phyloP scores from a whole-genome alignment of 2,113 vertebrate genomes.

The Limanda limanda region DNA sequence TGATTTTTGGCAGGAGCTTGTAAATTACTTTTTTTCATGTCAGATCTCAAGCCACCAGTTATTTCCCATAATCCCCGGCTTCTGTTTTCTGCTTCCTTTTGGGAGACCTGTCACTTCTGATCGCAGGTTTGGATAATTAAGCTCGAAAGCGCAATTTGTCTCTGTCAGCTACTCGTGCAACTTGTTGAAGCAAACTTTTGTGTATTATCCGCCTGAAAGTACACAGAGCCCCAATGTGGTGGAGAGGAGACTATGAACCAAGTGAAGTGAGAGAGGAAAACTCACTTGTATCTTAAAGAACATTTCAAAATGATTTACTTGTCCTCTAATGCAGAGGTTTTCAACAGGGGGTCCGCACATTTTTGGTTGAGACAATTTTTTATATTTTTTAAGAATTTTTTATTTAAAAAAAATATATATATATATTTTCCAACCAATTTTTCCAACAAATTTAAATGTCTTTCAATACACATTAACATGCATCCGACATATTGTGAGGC shows the following conservation, averaged over 20 bases:
- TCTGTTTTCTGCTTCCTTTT: conserved; percentile 20
- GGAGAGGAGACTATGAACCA: background rate
- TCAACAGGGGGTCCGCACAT: too few species aligned
- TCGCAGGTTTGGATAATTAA: conserved; percentile 22
- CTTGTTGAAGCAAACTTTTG: conserved; percentile 3
- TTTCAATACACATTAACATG: too few species aligned
- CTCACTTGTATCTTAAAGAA: too few species aligned
- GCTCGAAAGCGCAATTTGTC: conserved; percentile 12
- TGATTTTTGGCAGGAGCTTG: background rate
- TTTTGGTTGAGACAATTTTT: too few species aligned
- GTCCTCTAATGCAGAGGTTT: too few species aligned
- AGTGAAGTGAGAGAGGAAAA: background rate
- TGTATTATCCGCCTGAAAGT: background rate
- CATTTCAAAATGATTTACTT: too few species aligned
- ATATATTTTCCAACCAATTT: too few species aligned
- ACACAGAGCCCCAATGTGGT: background rate
- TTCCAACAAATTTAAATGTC: too few species aligned
- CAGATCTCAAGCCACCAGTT: conserved; percentile 13
- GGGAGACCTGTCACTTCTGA: conserved; percentile 23
- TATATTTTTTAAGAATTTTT: too few species aligned
- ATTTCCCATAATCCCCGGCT: conserved; percentile 20
- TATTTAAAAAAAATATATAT: too few species aligned
- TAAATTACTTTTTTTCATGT: conserved; percentile 1
- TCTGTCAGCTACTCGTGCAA: conserved; percentile 27
- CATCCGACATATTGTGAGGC: too few species aligned